Conservation (phyloP, 2,113 vertebrate species). For the Hippocampus comes region DNA sequence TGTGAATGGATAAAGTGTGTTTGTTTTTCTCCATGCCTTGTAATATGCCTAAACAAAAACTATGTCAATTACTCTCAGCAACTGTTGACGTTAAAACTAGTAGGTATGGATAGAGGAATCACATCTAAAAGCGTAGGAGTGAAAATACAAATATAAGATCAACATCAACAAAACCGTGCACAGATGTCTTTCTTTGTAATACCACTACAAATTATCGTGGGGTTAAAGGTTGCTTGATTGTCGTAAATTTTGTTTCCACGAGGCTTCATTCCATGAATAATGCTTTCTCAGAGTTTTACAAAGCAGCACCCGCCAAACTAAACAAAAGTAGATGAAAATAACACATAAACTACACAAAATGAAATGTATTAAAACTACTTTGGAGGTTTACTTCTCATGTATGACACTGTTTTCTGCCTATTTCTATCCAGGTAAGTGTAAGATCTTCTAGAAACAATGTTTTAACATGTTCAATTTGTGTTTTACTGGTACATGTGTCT, state of each 20-base stretch:
- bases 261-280: background rate
- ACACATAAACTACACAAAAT: background rate
- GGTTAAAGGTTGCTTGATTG: background rate
- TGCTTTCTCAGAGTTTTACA: background rate
- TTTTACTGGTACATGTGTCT: background rate
- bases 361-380: background rate
- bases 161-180: background rate
- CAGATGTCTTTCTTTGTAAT: too few relatives aligned
- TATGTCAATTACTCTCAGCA: background rate
- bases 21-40: background rate
- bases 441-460: background rate
- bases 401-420: background rate
- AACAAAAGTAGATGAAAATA: background rate
- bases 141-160: background rate
- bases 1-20: background rate
- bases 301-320: background rate
- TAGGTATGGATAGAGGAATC: background rate
- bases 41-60: background rate
- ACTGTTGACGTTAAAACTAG: background rate
- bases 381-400: background rate
- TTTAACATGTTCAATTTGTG: background rate
- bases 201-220: too few relatives aligned
- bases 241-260: background rate
- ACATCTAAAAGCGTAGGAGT: background rate
- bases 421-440: background rate